A percentile compares a stretch with the other conserved stretches of the same genome.
Evolutionary conservation across 2,113 vertebrate genomes (phyloP).

Genomic region (Ceyx margarethae): DNA sequence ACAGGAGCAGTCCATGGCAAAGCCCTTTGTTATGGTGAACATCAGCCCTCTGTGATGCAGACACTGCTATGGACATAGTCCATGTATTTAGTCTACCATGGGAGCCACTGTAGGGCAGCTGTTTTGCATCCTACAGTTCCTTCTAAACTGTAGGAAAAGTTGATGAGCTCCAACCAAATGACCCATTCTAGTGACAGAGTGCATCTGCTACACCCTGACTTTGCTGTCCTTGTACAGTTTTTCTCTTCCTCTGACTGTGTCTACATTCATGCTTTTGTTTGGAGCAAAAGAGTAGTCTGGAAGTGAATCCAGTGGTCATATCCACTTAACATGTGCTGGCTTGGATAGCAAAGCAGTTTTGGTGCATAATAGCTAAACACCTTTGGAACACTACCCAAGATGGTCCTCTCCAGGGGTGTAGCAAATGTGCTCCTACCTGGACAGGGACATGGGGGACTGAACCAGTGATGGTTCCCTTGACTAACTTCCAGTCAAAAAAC

Average conservation of each 20-base stretch:
- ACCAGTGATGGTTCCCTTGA: not conserved
- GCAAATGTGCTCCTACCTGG: not conserved
- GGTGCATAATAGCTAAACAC: fast-evolving
- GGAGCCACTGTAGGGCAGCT: not conserved
- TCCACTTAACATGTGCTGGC: not conserved
- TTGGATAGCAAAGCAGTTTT: not conserved
- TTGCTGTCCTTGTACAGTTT: not conserved
- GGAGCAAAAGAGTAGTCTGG: not conserved
- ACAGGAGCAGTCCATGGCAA: not conserved
- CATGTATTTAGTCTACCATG: not conserved
- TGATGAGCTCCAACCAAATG: not conserved
- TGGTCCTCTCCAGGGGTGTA: not conserved
- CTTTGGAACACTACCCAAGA: not conserved
- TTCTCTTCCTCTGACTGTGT: not conserved
- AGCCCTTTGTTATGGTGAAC: not conserved
- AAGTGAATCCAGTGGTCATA: fast-evolving
- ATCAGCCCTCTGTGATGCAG: not conserved
- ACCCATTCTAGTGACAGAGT: not conserved
- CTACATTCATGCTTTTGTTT: not conserved
- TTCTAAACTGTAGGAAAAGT: not conserved
- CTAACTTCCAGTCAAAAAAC: not conserved
- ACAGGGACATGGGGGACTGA: not conserved
- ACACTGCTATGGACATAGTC: not conserved
- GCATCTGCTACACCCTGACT: not conserved
- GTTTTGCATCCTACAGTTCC: not conserved